Evolutionary conservation across 2,113 vertebrate genomes (phyloP).

Genomic region (Chauna torquata): DNA sequence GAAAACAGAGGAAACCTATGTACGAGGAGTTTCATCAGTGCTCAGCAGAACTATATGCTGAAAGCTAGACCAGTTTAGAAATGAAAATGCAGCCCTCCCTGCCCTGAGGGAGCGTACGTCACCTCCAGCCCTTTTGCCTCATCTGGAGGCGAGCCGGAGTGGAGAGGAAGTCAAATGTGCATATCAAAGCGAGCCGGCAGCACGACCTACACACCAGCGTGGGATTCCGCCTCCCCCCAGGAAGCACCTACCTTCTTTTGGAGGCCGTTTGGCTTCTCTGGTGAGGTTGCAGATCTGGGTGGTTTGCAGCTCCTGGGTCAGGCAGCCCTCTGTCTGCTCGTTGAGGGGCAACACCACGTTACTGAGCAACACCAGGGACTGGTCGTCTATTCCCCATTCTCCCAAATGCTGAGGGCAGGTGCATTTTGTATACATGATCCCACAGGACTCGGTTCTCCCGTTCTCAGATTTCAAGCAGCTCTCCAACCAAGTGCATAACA

Average conservation of each 20-base stretch:
- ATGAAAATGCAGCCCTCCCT: background rate
- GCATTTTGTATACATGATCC: conserved; percentile 98
- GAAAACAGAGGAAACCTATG: background rate
- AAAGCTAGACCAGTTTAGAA: background rate
- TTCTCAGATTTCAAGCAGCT: conserved; percentile 97
- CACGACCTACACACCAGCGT: background rate
- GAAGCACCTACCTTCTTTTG: conserved; percentile 95
- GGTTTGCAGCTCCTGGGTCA: conserved; percentile 95
- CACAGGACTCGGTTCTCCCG: conserved; percentile 93
- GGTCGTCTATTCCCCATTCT: conserved; percentile 90
- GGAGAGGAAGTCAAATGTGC: background rate
- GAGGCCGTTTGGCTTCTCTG: conserved; percentile 92
- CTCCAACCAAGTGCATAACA: conserved; percentile 98
- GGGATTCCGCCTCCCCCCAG: background rate
- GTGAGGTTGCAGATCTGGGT: conserved; percentile 97
- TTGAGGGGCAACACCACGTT: conserved; percentile 98
- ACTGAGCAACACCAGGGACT: conserved; percentile 93
- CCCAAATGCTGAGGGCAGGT: conserved; percentile 98
- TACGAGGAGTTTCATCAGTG: background rate
- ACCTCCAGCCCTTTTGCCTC: background rate
- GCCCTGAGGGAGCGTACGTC: background rate
- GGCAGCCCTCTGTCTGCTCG: conserved; percentile 96
- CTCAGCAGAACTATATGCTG: background rate
- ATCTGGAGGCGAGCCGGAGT: background rate
- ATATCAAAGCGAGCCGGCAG: background rate